Base-by-base conservation (phyloP, 2,797 vertebrate species). In the Nyctibius grandis region DNA sequence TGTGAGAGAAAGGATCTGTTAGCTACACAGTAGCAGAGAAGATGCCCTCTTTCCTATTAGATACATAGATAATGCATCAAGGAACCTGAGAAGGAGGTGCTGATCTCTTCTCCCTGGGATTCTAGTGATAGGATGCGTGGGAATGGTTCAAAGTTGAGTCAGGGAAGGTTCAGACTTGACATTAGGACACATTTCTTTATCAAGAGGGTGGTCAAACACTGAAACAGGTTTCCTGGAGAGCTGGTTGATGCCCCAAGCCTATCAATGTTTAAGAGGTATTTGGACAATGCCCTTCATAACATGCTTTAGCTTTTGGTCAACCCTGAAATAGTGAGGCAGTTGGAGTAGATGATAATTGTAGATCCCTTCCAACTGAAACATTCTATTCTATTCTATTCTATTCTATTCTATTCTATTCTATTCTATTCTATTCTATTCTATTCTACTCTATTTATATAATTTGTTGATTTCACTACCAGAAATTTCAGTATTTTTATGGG, bases 61-160 rank as follows among this genome's bases (percentile, higher is more conserved):
- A n/a, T n/a, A n/a, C n/a, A n/a, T n/a, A n/a, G n/a, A n/a, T n/a
- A n/a, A n/a, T n/a, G n/a, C n/a, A n/a, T n/a, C n/a, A n/a, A n/a
- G n/a, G n/a, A n/a, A n/a, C n/a, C n/a, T n/a, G n/a, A n/a, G n/a
- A n/a, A n/a, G n/a, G n/a, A n/a, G n/a, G n/a, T n/a, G n/a, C n/a
- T n/a, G n/a, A n/a, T n/a, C n/a, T n/a, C n/a, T n/a, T n/a, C n/a
- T 64, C 33, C 9, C 11, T 59, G 34, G 23, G 9, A 47, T 3
- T 13, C 53, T n/a, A 74, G 9, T 64, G 48, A 12, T 8, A 63
- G 34, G 34, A 19, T 0, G 0, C 5, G 1, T 13, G 29, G 47
- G 34, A 67, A 48, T 28, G 28, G 65, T 5, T 73, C 50, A 56
- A 50, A 73, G 42, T 9, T 50, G 63, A 0, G 16, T 34, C 53